Evolutionary conservation across 1,140 invertebrate species (phyloP), one percentile per base, ranked within the genome.

Genomic region (Caerostris darwini): DNA sequence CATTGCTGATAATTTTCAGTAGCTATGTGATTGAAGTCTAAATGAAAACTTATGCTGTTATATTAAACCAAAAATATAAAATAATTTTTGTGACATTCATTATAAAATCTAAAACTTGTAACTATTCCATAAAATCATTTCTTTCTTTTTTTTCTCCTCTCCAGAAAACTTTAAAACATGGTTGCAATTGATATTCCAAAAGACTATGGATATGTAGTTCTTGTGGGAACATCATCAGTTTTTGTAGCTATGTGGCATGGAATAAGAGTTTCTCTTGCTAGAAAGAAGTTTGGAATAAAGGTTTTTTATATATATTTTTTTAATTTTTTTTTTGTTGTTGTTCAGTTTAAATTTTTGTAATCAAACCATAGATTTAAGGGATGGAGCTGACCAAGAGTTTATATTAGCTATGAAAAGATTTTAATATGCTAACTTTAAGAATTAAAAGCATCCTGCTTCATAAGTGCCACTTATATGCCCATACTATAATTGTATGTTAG

Each of bases 201-300:
- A 34, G 95, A 95, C 50, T 96, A 96, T 95, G 96, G 96, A 19
- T 96, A 96, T 94, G 95, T 95, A 56, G 92, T 96, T 50, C 94
- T 96, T 7, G 95, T 95, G 5, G 95, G 93, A 34, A 95, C 96
- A 53, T 96, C 95, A 3, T 96, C 96, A 8, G 94, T 95, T 50
- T 95, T 96, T 86, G 94, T 96, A 59, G 53, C 96, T 5, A 94
- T 95, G 34, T 96, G 96, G 96, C 94, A 96, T 94, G 95, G 95
- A 6, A 95, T 95, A 53, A 96, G 95, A 94, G 96, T 96, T 53
- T 95, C 93, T 3, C 95, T 94, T 57, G 96, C 96, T 12, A 94
- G 96, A 64, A 96, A 95, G 83, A 95, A 95, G 90, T 95, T 95
- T 95, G 95, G 95, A 81, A 95, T 96, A 54, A 93, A 95, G 89